Percentiles rank a stretch among this genome's conserved stretches.
Evolutionary conservation across 53 echinoderm and acorn worm species (phyloP).

Genomic region (Echinometra lucunter): DNA sequence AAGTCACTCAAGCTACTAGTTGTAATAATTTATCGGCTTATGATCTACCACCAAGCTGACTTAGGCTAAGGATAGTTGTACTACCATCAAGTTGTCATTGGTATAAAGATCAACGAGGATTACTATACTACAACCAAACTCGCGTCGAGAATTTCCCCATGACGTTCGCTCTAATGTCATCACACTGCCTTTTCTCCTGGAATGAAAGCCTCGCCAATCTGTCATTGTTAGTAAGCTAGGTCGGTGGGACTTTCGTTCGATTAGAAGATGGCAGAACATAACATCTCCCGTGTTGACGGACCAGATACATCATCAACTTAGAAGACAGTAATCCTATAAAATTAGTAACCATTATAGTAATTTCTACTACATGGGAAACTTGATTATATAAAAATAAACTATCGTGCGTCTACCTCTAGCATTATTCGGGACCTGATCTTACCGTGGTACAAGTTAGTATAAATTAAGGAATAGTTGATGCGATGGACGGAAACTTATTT

Average conservation of each 20-base stretch:
- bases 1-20: too few species aligned
- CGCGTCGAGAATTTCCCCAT: neutral
- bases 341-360: too few species aligned
- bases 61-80: too few species aligned
- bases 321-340: too few species aligned
- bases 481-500: neutral
- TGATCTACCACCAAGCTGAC: too few species aligned
- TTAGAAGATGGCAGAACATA: constrained; percentile 79
- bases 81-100: too few species aligned
- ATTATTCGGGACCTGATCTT: neutral
- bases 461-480: neutral
- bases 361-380: too few species aligned
- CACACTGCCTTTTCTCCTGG: constrained; percentile 83
- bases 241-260: constrained; percentile 99
- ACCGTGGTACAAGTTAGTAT: neutral
- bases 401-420: neutral
- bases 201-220: constrained; percentile 99
- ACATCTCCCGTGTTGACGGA: neutral
- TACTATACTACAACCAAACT: neutral
- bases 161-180: neutral
- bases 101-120: too few species aligned
- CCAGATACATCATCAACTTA: neutral
- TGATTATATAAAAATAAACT: too few species aligned
- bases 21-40: too few species aligned
- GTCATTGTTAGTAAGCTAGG: constrained; percentile 72